A percentile compares a stretch with the other conserved stretches of the same genome.
These are phyloP conservation scores for Helicolenus hilgendorfi DNA, from an alignment of 2,797 vertebrate genomes.

Conservation along the genomic window DNA sequence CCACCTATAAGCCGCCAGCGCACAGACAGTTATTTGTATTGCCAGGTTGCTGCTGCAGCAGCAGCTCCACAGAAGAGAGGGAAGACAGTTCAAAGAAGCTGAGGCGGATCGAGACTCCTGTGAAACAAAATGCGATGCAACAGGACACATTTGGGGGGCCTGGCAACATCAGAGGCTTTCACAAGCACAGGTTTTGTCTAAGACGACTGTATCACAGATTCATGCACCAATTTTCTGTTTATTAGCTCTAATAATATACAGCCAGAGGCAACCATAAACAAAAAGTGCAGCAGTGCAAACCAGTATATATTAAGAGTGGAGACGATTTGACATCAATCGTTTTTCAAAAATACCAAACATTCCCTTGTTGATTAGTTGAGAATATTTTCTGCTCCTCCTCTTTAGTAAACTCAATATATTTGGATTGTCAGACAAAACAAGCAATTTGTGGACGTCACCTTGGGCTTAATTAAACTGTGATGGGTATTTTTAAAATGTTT, in stretches of 20 bases:
- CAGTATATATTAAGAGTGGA: background rate
- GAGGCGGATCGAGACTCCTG: slow-evolving; percentile 56
- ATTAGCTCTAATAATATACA: slow-evolving; percentile 2
- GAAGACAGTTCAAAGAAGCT: slow-evolving; percentile 73
- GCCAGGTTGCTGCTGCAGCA: slow-evolving; percentile 80
- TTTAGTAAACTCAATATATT: background rate
- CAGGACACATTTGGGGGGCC: slow-evolving; percentile 47
- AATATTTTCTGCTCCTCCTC: background rate
- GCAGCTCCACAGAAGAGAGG: slow-evolving; percentile 71
- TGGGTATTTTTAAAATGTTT: background rate
- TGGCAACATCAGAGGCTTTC: slow-evolving; percentile 54
- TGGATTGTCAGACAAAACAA: background rate
- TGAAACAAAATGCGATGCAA: slow-evolving; percentile 74
- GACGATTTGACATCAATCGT: background rate
- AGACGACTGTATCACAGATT: slow-evolving; percentile 25
- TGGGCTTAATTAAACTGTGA: background rate
- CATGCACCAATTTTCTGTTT: slow-evolving; percentile 8
- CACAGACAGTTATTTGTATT: slow-evolving; percentile 84
- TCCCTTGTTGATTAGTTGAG: background rate
- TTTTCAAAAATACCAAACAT: background rate
- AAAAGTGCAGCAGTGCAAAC: background rate
- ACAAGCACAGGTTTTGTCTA: slow-evolving; percentile 16
- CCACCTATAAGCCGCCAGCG: slow-evolving; percentile 84
- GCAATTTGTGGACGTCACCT: too few relatives aligned
- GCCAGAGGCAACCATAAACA: background rate